Evolutionary conservation across 2,888 invertebrate species (phyloP).

Genomic region (Erpobdella octoculata): DNA sequence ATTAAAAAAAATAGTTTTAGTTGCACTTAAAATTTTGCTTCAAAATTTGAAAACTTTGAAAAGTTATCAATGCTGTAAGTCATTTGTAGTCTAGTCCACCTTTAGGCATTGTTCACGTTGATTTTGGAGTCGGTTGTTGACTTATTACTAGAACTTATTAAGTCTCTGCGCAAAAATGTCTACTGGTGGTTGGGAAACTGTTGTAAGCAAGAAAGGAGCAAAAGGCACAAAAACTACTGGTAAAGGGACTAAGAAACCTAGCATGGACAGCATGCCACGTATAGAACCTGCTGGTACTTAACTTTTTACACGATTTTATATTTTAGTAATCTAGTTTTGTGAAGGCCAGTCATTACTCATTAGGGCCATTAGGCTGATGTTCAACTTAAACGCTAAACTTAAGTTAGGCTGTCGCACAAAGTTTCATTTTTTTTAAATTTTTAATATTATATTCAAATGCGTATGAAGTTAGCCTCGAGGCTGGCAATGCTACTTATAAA

Average conservation of each 20-base stretch:
- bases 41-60: too few species aligned
- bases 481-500: too few species aligned
- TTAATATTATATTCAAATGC: not conserved
- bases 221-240: not conserved
- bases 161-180: not conserved
- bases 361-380: not conserved
- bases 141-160: too few species aligned
- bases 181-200: constrained; percentile 1
- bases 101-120: too few species aligned
- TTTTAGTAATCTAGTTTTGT: not conserved
- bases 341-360: not conserved
- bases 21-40: too few species aligned
- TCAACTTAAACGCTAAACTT: not conserved
- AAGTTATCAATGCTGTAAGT: too few species aligned
- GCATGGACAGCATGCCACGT: constrained; percentile 30
- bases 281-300: constrained; percentile 28
- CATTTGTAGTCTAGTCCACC: too few species aligned
- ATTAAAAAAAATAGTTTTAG: too few species aligned
- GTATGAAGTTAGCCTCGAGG: not conserved
- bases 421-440: too few species aligned
- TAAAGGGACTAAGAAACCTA: constrained; percentile 18
- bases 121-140: not conserved
- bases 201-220: not conserved
- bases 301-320: not conserved
- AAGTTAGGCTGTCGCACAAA: not conserved